These are phyloP conservation scores for Onthophagus taurus DNA, from an alignment of 1,140 invertebrate genomes.

Conservation along the genomic window DNA sequence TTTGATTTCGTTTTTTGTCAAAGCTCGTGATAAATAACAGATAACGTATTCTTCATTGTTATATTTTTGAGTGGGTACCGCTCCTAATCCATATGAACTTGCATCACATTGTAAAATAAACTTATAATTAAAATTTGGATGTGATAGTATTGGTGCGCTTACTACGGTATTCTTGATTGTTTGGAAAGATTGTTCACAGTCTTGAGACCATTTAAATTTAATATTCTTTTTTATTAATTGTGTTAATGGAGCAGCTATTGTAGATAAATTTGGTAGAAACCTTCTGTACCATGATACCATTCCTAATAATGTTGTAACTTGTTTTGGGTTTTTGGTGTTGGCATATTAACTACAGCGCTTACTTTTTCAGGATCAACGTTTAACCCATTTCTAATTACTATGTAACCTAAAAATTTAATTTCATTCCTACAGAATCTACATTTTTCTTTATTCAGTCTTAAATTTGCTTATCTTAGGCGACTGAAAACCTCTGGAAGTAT, in stretches of 20 bases:
- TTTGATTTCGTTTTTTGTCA: slow-evolving; percentile 29
- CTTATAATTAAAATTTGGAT: slow-evolving; percentile 19
- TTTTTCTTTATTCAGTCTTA: slow-evolving; percentile 32
- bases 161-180: slow-evolving; percentile 14
- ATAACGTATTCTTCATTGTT: slow-evolving; percentile 19
- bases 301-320: slow-evolving; percentile 39
- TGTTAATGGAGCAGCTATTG: slow-evolving; percentile 26
- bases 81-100: not conserved
- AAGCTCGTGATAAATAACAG: slow-evolving; percentile 13
- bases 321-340: slow-evolving; percentile 28
- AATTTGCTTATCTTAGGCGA: slow-evolving; percentile 20
- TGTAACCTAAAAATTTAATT: slow-evolving; percentile 31
- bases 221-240: slow-evolving; percentile 17
- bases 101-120: not conserved
- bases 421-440: slow-evolving; percentile 28
- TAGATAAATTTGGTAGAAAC: slow-evolving; percentile 33
- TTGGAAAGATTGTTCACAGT: slow-evolving; percentile 13
- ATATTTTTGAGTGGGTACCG: slow-evolving; percentile 17
- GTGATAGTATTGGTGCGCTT: slow-evolving; percentile 18
- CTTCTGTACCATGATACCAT: slow-evolving; percentile 35
- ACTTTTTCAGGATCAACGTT: slow-evolving; percentile 37
- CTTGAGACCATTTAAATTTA: slow-evolving; percentile 12
- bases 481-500: slow-evolving; percentile 23
- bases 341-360: slow-evolving; percentile 25
- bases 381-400: slow-evolving; percentile 31